phyloP scores from a whole-genome alignment of 2,113 vertebrate genomes.

The Cairina moschata region DNA sequence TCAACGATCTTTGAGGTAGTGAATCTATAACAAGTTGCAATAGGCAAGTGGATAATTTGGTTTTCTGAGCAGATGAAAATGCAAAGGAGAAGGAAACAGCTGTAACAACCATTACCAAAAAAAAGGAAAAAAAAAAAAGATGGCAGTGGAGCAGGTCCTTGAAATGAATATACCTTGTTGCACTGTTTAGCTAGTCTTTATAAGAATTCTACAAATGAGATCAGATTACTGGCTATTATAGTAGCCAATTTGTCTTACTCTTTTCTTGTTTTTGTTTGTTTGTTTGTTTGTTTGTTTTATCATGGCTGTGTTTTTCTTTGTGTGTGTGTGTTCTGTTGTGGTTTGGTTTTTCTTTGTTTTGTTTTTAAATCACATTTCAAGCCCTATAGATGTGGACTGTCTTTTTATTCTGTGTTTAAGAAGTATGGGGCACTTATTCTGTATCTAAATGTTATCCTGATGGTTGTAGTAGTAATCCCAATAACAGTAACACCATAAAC shows the following conservation, averaged over 20 bases:
- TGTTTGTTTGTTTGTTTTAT: not conserved
- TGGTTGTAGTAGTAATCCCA: not conserved
- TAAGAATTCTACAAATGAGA: not conserved
- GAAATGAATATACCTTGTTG: not conserved
- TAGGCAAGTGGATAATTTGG: not conserved
- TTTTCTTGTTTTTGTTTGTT: too few species aligned
- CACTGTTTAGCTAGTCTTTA: not conserved
- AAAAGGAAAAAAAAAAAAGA: not conserved
- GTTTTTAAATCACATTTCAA: not conserved
- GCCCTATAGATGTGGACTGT: not conserved
- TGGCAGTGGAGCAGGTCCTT: not conserved
- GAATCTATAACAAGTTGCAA: not conserved
- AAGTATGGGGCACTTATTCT: not conserved
- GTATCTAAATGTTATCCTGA: not conserved
- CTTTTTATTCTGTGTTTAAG: not conserved
- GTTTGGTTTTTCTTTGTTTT: not conserved
- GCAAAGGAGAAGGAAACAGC: not conserved
- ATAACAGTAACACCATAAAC: not conserved
- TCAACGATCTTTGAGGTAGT: not conserved
- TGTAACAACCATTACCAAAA: not conserved
- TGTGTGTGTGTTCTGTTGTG: not conserved
- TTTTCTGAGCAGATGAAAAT: slow-evolving; percentile 3
- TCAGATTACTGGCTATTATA: not conserved
- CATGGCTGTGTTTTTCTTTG: not conserved
- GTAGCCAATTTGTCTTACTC: not conserved